These are phyloP conservation scores for Lordiphosa andalusiaca DNA, from an alignment of 2,888 invertebrate species.

Conservation along the genomic window DNA sequence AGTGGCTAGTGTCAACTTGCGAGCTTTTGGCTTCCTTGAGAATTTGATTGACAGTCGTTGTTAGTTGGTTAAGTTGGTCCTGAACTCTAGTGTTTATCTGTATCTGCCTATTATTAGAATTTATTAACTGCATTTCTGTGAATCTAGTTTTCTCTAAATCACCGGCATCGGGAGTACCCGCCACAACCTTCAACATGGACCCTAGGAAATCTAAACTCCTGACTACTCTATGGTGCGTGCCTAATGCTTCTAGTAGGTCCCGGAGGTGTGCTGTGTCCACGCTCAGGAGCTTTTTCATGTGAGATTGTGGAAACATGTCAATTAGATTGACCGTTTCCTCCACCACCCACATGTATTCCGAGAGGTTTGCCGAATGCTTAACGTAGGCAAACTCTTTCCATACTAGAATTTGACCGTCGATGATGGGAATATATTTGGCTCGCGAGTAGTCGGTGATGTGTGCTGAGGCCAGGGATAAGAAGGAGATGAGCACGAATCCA, in stretches of 20 bases:
- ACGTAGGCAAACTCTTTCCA: no score
- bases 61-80: conserved; percentile 17
- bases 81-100: conserved; percentile 20
- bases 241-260: no score
- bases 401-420: neutral
- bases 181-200: conserved; percentile 10
- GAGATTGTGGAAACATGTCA: no score
- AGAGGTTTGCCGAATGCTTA: no score
- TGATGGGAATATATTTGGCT: conserved; percentile 23
- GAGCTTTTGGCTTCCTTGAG: conserved; percentile 12
- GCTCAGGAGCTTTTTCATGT: no score
- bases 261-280: no score
- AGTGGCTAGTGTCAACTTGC: conserved; percentile 12
- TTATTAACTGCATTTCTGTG: conserved; percentile 9
- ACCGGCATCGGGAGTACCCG: conserved; percentile 10
- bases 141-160: conserved; percentile 9
- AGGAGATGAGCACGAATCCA: conserved; percentile 6
- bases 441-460: conserved; percentile 17
- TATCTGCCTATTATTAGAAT: conserved; percentile 15
- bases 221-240: neutral
- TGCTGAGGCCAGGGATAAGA: conserved; percentile 12
- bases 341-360: no score
- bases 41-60: conserved; percentile 16
- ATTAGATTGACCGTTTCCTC: no score
- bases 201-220: conserved; percentile 19